phyloP scores from a whole-genome alignment of 2,797 vertebrate species.

The Enteromius unitaeniatus region DNA sequence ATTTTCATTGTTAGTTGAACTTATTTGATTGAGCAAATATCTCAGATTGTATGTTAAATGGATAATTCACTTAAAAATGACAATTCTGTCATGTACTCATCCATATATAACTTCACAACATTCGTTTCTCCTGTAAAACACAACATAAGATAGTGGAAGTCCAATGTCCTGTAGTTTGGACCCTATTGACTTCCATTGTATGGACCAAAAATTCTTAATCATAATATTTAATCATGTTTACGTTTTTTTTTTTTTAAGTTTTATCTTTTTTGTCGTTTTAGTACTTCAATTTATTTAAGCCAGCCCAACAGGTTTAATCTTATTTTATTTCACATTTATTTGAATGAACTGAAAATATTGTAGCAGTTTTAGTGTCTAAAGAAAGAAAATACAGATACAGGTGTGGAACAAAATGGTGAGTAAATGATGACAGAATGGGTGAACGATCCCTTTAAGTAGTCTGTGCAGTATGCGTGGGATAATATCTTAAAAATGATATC shows the following conservation, averaged over 20 bases:
- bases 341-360: not conserved
- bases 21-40: not conserved
- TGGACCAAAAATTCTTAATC: not conserved
- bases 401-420: not conserved
- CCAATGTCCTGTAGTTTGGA: not conserved
- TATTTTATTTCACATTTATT: too few relatives aligned
- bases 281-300: not conserved
- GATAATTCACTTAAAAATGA: not conserved
- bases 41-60: not conserved
- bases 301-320: too few relatives aligned
- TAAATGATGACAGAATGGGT: not conserved
- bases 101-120: not conserved
- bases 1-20: not conserved
- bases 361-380: not conserved
- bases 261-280: not conserved
- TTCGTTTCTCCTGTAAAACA: not conserved
- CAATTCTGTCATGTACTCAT: not conserved
- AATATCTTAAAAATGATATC: not conserved
- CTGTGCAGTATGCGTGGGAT: not conserved
- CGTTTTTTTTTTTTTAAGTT: not conserved
- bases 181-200: not conserved
- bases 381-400: not conserved
- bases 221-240: not conserved
- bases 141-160: not conserved
- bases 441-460: not conserved